These are phyloP conservation scores for Heliothis peltigera DNA, from an alignment of 2,888 invertebrate species.

Conservation along the genomic window DNA sequence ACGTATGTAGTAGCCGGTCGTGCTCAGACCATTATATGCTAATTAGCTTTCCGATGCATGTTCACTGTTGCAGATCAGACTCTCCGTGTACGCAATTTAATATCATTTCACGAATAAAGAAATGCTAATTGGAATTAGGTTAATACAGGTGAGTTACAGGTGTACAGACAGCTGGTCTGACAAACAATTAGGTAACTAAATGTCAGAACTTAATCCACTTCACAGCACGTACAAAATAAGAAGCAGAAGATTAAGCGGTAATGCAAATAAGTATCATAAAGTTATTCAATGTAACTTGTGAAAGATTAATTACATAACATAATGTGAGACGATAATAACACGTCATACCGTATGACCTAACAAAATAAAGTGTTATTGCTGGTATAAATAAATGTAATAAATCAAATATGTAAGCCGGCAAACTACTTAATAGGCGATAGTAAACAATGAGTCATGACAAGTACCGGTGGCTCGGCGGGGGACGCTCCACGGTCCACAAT, in stretches of 20 bases:
- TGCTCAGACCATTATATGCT: constrained; percentile 81
- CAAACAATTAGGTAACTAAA: constrained; percentile 19
- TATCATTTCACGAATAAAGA: constrained; percentile 59
- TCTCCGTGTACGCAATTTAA: constrained; percentile 48
- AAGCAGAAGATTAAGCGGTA: constrained; percentile 37
- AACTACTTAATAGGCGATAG: constrained; percentile 69
- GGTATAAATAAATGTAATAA: constrained; percentile 59
- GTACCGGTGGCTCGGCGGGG: constrained; percentile 78
- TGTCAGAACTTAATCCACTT: constrained; percentile 7
- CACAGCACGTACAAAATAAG: constrained; percentile 19
- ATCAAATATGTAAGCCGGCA: constrained; percentile 69
- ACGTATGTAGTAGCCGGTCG: constrained; percentile 66
- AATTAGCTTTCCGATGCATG: constrained; percentile 78
- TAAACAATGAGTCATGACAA: constrained; percentile 80
- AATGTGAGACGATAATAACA: constrained; percentile 23
- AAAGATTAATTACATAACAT: constrained; percentile 25
- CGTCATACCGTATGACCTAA: constrained; percentile 26
- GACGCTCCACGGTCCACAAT: constrained; percentile 76
- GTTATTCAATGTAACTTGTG: constrained; percentile 23
- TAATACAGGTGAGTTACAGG: constrained; percentile 22
- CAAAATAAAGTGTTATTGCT: constrained; percentile 35
- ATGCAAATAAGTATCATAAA: constrained; percentile 40
- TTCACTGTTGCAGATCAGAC: constrained; percentile 70
- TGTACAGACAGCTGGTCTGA: constrained; percentile 9
- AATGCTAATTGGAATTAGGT: constrained; percentile 46